Evolutionary conservation across 2,797 vertebrate genomes (phyloP).

Genomic region (Acrossocheilus wenchowensis): DNA sequence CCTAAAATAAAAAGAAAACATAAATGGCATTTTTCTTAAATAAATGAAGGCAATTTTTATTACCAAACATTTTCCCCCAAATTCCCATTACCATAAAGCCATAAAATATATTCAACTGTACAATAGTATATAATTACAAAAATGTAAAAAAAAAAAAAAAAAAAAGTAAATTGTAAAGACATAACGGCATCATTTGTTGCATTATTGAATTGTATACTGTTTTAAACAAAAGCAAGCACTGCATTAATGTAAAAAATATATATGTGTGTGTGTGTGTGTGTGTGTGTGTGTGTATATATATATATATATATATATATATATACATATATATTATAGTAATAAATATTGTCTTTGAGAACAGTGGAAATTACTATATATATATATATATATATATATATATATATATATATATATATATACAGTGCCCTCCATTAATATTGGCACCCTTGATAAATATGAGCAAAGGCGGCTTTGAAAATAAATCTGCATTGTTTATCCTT

Average conservation of each 20-base stretch:
- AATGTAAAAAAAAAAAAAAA: not conserved
- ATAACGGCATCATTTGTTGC: not conserved
- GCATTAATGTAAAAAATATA: not conserved
- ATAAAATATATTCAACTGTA: not conserved
- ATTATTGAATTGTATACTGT: not conserved
- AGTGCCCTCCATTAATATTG: too few species aligned
- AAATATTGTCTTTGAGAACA: not conserved
- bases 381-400: too few species aligned
- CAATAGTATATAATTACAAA: not conserved
- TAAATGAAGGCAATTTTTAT: not conserved
- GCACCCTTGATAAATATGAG: too few species aligned
- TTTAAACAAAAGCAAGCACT: not conserved
- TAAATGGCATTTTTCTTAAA: not conserved
- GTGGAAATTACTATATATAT: not conserved
- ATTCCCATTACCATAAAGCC: not conserved
- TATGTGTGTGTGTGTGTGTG: too few species aligned
- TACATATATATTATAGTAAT: too few species aligned
- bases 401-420: too few species aligned
- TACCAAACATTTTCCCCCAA: not conserved
- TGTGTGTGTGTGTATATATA: too few species aligned
- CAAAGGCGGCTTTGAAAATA: too few species aligned
- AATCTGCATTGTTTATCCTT: too few species aligned
- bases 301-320: too few species aligned
- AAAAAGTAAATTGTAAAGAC: not conserved
- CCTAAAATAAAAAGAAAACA: not conserved